Evolutionary conservation across 2,797 vertebrate species (phyloP).

Genomic region (Lagodon rhomboides): DNA sequence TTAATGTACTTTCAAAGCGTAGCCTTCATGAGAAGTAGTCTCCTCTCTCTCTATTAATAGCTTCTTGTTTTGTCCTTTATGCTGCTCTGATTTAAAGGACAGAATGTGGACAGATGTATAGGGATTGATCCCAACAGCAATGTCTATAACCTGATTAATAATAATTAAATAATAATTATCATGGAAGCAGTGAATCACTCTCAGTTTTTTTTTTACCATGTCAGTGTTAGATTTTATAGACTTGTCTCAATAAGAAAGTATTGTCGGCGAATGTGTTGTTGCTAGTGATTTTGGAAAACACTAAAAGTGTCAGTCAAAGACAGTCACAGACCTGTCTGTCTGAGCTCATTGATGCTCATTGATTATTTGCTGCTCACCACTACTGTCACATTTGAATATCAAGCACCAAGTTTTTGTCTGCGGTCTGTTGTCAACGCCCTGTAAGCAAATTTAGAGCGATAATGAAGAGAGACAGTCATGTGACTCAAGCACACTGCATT

Average conservation of each 20-base stretch:
- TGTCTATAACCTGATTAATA: conserved; percentile 1
- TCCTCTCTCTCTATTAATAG: not conserved
- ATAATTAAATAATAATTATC: not conserved
- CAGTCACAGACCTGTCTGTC: not conserved
- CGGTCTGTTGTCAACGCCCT: not conserved
- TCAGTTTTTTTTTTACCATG: not conserved
- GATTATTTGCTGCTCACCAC: not conserved
- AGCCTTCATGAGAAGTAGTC: not conserved
- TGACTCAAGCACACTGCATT: conserved; percentile 35
- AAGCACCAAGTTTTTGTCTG: not conserved
- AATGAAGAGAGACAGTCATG: conserved; percentile 16
- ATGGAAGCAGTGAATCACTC: not conserved
- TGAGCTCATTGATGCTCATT: not conserved
- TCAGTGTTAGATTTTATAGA: not conserved
- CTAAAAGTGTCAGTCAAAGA: not conserved
- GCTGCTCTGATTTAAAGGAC: not conserved
- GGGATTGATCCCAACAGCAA: not conserved
- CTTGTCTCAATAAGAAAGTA: not conserved
- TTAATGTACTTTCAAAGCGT: not conserved
- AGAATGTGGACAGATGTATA: conserved; percentile 4
- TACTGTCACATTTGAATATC: conserved; percentile 1
- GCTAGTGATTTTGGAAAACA: not conserved
- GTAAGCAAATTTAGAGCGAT: conserved; percentile 7
- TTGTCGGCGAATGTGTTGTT: not conserved
- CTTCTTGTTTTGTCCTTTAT: conserved; percentile 1